These are phyloP conservation scores for Bos taurus DNA, from an alignment of 2,113 vertebrate species.

Conservation along the genomic window DNA sequence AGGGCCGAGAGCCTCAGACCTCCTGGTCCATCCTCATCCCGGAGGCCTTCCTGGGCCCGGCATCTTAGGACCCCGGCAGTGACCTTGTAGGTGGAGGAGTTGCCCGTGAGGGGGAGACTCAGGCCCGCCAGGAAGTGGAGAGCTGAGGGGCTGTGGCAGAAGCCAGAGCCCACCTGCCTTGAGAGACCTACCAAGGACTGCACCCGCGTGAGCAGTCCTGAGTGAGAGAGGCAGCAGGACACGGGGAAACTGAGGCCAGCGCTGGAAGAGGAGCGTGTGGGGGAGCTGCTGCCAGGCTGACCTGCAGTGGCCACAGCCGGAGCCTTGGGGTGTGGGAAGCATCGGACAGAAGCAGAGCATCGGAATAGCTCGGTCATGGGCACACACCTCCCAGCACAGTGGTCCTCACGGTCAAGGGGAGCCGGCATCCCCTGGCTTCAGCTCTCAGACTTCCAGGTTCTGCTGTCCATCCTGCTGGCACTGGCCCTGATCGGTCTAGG, in stretches of 20 bases:
- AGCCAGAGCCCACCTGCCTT: not conserved
- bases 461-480: not conserved
- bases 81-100: not conserved
- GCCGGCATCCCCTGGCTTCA: not conserved
- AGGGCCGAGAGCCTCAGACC: not conserved
- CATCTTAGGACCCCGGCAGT: not conserved
- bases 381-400: not conserved
- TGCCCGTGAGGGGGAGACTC: not conserved
- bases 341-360: not conserved
- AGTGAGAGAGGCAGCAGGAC: not conserved
- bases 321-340: not conserved
- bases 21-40: not conserved
- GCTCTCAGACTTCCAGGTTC: not conserved
- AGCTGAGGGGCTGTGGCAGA: not conserved
- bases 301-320: not conserved
- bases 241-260: not conserved
- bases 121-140: not conserved
- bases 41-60: not conserved
- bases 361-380: not conserved
- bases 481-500: not conserved
- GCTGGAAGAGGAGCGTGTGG: not conserved
- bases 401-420: too few relatives aligned
- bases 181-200: not conserved
- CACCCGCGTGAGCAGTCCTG: not conserved
- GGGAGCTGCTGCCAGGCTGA: not conserved